Evolutionary conservation across 2,888 invertebrate genomes (phyloP).

Genomic region (Mythimna lalbum): DNA sequence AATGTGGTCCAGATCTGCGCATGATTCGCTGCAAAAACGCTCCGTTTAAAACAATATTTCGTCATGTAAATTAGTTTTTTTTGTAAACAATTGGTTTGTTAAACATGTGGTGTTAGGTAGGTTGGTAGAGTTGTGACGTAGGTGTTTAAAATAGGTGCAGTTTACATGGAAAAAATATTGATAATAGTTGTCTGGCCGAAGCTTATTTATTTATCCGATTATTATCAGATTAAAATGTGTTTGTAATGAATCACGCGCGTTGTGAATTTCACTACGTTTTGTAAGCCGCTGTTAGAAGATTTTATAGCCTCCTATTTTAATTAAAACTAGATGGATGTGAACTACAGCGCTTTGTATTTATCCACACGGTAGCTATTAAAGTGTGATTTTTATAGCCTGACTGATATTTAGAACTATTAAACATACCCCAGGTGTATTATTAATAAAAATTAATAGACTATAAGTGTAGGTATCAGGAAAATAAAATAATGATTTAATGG

Average conservation of each 20-base stretch:
- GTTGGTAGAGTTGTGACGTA: constrained; percentile 31
- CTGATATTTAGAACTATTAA: constrained; percentile 22
- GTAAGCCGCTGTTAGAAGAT: constrained; percentile 2
- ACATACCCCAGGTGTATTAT: constrained; percentile 7
- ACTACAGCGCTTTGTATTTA: neutral
- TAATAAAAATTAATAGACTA: constrained; percentile 24
- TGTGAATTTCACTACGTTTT: constrained; percentile 3
- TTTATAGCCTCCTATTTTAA: constrained; percentile 22
- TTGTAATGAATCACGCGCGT: constrained; percentile 18
- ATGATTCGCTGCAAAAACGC: constrained; percentile 63
- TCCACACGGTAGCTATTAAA: constrained; percentile 17
- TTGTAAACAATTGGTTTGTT: constrained; percentile 29
- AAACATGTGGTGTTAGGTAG: constrained; percentile 21
- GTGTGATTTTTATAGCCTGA: constrained; percentile 13
- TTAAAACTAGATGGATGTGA: constrained; percentile 15
- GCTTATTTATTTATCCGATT: constrained; percentile 12
- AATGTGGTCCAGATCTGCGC: constrained; percentile 73
- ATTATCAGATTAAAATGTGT: constrained; percentile 18
- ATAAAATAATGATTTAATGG: constrained; percentile 75
- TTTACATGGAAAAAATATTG: constrained; percentile 14
- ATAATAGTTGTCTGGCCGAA: constrained; percentile 10
- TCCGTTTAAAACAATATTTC: constrained; percentile 50
- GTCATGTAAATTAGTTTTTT: constrained; percentile 32
- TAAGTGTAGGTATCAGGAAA: constrained; percentile 26
- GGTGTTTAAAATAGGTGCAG: constrained; percentile 7